Percentiles rank a stretch among this genome's conserved stretches.
phyloP scores from a whole-genome alignment of 2,888 invertebrate species.

The Helleia helle region DNA sequence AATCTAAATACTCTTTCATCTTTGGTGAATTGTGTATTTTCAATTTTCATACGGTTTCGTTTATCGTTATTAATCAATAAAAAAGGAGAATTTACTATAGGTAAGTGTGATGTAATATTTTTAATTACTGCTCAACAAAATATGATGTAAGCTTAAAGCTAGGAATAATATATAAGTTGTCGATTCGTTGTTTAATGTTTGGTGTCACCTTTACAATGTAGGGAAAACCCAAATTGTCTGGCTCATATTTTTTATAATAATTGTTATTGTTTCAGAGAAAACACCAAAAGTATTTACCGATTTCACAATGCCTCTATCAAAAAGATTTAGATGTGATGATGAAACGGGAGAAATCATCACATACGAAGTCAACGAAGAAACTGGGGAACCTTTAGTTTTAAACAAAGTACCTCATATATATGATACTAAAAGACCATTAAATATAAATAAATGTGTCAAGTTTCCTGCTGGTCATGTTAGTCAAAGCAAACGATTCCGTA shows the following conservation, averaged over 20 bases:
- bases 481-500: constrained; percentile 45
- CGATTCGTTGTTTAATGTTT: too few relatives aligned
- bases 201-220: neutral
- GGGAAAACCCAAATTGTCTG: neutral
- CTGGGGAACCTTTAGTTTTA: constrained; percentile 55
- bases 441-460: constrained; percentile 26
- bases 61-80: too few relatives aligned
- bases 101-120: too few relatives aligned
- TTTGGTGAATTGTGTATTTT: too few relatives aligned
- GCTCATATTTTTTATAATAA: too few relatives aligned
- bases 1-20: too few relatives aligned
- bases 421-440: constrained; percentile 10
- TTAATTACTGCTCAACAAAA: too few relatives aligned
- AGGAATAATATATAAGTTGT: too few relatives aligned
- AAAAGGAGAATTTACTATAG: too few relatives aligned
- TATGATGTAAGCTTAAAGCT: too few relatives aligned
- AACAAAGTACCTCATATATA: constrained; percentile 21
- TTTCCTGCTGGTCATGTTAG: constrained; percentile 42
- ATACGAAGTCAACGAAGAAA: constrained; percentile 60
- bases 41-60: too few relatives aligned
- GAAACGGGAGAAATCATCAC: constrained; percentile 70
- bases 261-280: neutral
- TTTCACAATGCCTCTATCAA: constrained; percentile 26
- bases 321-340: constrained; percentile 47
- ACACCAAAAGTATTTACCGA: neutral